Evolutionary conservation across 1,140 invertebrate genomes (phyloP), one percentile per base, ranked within the genome.

Genomic region (Lordiphosa collinella): DNA sequence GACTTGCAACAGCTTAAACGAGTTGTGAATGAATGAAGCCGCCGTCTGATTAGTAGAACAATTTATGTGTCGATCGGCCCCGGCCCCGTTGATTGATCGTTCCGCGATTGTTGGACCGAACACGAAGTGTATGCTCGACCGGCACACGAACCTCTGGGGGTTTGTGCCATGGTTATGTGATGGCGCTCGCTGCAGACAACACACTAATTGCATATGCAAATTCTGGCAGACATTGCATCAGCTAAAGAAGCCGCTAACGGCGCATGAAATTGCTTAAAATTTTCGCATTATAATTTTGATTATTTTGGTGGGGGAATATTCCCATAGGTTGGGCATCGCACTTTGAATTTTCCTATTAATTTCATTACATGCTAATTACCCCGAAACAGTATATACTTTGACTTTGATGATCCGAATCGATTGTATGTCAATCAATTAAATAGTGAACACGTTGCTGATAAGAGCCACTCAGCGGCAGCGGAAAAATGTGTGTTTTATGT

Each of bases 11-110:
- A 55, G 41, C 54, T 52, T 64, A 64, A 84, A 82, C 78, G 78
- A 82, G 78, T 82, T 82, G 78, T 82, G 72, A 82, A 82, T 82
- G 78, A 82, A 84, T 82, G 79, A 69, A 76, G 53, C 75, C 35
- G 50, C 53, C 51, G 73, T 35, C 50, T 55, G 72, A 72, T 84
- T 69, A 82, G 55, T 73, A 54, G 58, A 84, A 73, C 63, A 61
- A 73, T 82, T 78, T 82, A 82, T 82, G 62, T 72, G 76, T 51
- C 70, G 56, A 58, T 22, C 31, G 51, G 14, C 10, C 10, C 1
- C 22, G 22, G 14, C 14, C 38, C 35, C 43, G 41, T 48, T 72
- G 78, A 76, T 84, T 76, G 78, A 82, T 82, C 63, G 56, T 56
- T 57, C 18, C 38, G 50, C 36, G 41, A 59, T 48, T 4, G 25